These are phyloP conservation scores for Malaclemys terrapin DNA, from an alignment of 2,113 vertebrate genomes.

Conservation along the genomic window DNA sequence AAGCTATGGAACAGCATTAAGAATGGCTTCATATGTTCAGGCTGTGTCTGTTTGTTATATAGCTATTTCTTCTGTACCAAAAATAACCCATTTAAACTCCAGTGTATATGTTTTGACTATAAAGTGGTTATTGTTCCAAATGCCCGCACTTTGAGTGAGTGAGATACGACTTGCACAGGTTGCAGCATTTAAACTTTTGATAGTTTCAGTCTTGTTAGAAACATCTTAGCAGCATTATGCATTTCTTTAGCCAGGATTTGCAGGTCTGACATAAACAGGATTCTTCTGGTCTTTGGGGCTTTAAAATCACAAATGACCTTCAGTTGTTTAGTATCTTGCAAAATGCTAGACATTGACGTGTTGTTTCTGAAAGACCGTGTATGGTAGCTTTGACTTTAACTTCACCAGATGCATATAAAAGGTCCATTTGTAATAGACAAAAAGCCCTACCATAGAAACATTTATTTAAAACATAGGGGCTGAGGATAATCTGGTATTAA, in stretches of 20 bases:
- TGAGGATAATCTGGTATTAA: not conserved
- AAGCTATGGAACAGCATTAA: not conserved
- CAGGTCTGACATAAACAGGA: not conserved
- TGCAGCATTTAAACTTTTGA: not conserved
- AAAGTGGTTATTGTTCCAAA: not conserved
- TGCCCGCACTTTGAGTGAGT: not conserved
- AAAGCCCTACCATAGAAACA: not conserved
- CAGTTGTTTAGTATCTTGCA: not conserved
- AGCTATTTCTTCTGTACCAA: not conserved
- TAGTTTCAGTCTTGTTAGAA: not conserved
- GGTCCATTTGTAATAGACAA: not conserved
- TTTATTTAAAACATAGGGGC: not conserved
- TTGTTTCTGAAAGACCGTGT: not conserved
- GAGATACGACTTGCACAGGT: not conserved
- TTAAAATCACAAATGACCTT: not conserved
- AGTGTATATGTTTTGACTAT: not conserved
- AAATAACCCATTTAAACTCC: not conserved
- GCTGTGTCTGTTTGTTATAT: not conserved
- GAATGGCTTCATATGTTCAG: not conserved
- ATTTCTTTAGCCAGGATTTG: not conserved
- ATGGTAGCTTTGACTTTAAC: not conserved
- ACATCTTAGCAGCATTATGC: not conserved
- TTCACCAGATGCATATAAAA: not conserved
- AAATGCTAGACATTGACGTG: not conserved
- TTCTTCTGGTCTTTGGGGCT: not conserved